Evolutionary conservation across 2,888 invertebrate genomes (phyloP), one percentile per base, ranked within the genome.

Genomic region (Polietes domitor): DNA sequence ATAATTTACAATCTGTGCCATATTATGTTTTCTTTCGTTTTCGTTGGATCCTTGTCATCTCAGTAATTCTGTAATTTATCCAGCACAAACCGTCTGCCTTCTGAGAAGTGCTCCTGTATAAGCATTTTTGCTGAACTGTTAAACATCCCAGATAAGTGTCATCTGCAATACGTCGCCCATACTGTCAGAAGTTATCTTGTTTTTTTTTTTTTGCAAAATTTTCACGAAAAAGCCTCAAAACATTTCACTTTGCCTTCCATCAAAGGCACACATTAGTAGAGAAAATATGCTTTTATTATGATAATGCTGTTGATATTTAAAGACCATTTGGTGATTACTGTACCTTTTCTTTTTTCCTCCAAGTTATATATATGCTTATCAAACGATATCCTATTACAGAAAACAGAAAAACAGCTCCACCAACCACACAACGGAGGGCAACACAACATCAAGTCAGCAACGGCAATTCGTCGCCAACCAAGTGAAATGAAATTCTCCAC

Each of bases 351-450:
- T n/a, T n/a, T n/a, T n/a, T n/a, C n/a, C n/a, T 68, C 37, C 6
- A 53, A 53, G 19, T 19, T 41, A 65, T 65, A 15, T 28, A 24
- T 37, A 43, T 68, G 68, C 15, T 68, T 68, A 68, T 68, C 68
- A 65, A 55, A 79, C 53, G 43, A 55, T 79, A 79, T 79, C 78
- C 73, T 79, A 79, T 79, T 79, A 79, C 78, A 41, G 28, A 72
- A 78, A 63, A 47, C 61, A 37, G 28, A 19, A 63, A 50, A 68
- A 77, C 43, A 41, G 19, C 58, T 15, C 58, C 58, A 26, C 0
- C n/a, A 65, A 9, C 21, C 21, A 12, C 43, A 43, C 15, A 19
- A 65, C 19, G n/a, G n/a, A n/a, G n/a, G n/a, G n/a, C n/a, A 26
- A 12, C 24, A 15, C 26, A 58, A 21, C 55, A 55, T 5, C 58